These are phyloP conservation scores for Galaxea fascicularis DNA, from an alignment of 92 coral and sea anemone genomes.

Conservation along the genomic window DNA sequence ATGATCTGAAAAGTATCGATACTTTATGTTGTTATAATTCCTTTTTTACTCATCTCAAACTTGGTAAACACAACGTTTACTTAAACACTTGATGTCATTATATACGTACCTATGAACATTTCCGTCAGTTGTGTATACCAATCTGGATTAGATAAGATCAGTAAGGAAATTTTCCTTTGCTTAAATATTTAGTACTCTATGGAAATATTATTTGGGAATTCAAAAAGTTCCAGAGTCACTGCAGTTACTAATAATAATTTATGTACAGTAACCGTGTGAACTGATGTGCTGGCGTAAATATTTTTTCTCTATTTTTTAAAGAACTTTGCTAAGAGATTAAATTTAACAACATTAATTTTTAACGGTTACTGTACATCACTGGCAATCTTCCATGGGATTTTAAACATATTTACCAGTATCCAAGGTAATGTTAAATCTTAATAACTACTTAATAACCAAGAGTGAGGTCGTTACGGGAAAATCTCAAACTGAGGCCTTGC, in stretches of 20 bases:
- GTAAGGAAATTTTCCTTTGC: background rate
- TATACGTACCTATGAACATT: background rate
- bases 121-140: background rate
- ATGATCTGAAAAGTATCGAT: background rate
- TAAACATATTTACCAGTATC: too few species aligned
- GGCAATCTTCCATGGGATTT: background rate
- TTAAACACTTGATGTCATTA: background rate
- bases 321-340: background rate
- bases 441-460: too few species aligned
- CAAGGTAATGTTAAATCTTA: too few species aligned
- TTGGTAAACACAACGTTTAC: background rate
- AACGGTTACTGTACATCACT: too few species aligned
- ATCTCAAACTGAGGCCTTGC: too few species aligned
- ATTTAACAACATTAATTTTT: background rate
- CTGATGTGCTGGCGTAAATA: background rate
- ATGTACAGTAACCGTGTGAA: background rate
- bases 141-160: slow-evolving; percentile 5
- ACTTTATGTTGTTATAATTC: background rate
- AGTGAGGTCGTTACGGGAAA: too few species aligned
- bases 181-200: background rate
- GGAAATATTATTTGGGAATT: background rate
- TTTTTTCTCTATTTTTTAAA: background rate
- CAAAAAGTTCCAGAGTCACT: background rate
- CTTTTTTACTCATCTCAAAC: background rate
- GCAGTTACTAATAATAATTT: background rate